Conservation (phyloP, 2,888 invertebrate species). For the Watsonalla cultraria region DNA sequence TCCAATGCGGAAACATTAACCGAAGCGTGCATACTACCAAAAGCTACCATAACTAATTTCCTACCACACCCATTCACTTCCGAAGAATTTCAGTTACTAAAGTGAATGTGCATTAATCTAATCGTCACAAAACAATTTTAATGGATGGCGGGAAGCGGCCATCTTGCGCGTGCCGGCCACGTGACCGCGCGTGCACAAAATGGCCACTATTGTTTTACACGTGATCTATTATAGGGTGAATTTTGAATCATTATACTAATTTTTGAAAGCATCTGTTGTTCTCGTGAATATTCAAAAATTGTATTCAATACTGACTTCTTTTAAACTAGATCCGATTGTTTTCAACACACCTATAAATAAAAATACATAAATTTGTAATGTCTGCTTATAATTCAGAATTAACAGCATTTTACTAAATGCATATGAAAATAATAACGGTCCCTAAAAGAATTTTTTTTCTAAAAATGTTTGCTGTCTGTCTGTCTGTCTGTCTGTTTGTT, state of each 20-base stretch:
- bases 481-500: too few species aligned
- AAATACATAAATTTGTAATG: too few species aligned
- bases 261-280: background rate
- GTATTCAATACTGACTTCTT: background rate
- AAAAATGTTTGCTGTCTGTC: too few species aligned
- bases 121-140: conserved; percentile 57
- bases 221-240: conserved; percentile 6
- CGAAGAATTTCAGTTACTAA: conserved; percentile 13
- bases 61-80: conserved; percentile 30
- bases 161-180: conserved; percentile 50
- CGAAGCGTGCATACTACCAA: conserved; percentile 25
- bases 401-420: too few species aligned
- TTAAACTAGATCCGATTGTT: too few species aligned
- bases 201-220: conserved; percentile 33
- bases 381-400: too few species aligned
- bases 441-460: too few species aligned
- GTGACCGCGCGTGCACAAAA: conserved; percentile 31
- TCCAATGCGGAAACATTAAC: conserved; percentile 36
- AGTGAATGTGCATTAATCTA: conserved; percentile 45
- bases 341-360: too few species aligned
- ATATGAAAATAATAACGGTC: too few species aligned
- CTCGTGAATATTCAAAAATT: background rate
- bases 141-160: conserved; percentile 32
- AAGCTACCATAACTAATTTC: conserved; percentile 22
- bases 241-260: background rate